Base-by-base conservation (phyloP, 2,113 vertebrate species). In the Misgurnus anguillicaudatus region DNA sequence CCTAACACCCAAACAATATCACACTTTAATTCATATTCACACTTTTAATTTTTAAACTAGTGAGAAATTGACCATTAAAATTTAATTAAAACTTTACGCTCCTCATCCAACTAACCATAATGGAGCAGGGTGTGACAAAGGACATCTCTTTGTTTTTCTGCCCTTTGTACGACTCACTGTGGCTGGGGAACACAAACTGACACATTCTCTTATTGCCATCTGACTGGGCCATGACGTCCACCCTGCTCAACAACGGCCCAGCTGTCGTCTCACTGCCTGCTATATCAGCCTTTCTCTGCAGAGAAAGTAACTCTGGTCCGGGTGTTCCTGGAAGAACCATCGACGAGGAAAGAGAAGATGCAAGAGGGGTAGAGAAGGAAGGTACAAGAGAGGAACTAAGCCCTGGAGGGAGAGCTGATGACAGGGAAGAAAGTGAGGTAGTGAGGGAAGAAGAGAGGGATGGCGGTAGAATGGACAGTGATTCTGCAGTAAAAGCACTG, bases 101-200 rank as follows among this genome's bases (percentile, higher is more conserved):
- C 21, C 31, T 45, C 31, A 14, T 38, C 17, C 0, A 36, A 79
- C 95, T 87, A 92, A 99, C 96, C 94, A 96, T 88, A 87, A 95
- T 95, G 0, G 94, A 88, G 91, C 89, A 91, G 42, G 94, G 90
- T 24, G 95, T 89, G 83, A 92, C 90, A 0, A 89, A 70, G 0
- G 80, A 87, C 48, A 94, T 91, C 80, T 97, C 94, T 0, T 90
- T 80, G 45, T 96, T 95, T 82, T 94, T 96, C 90, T 93, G 95
- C 9, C 93, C 87, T 57, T 93, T 92, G 86, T 90, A 95, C 86
- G 86, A 90, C 83, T 90, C 92, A 1, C 87, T 82, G 48, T 93
- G 92, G 71, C 92, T 87, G 36, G 94, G 90, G 85, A 95, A 95
- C 68, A 94, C 93, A 86, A 95, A 95, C 84, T 92, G 93, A 0